Conservation (phyloP, 2,113 vertebrate genomes). For the Thymallus thymallus region DNA sequence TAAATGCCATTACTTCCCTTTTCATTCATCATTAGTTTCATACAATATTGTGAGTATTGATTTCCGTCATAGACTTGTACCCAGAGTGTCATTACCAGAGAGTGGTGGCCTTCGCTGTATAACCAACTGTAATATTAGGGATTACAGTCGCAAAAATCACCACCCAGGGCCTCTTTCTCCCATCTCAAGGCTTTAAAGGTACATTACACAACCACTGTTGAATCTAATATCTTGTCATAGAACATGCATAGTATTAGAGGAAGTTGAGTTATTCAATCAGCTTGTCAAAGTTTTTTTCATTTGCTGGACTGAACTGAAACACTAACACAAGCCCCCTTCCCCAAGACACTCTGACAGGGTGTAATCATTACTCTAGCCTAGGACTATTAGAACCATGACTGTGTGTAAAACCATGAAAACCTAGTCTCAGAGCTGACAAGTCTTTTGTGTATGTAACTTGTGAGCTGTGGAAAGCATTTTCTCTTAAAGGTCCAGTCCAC, state of each 20-base stretch:
- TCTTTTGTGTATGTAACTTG: too few relatives aligned
- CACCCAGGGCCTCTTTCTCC: not conserved
- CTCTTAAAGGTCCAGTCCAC: too few relatives aligned
- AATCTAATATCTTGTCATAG: too few relatives aligned
- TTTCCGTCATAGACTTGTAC: not conserved
- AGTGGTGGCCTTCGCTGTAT: not conserved
- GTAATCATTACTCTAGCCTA: too few relatives aligned
- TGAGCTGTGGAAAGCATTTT: too few relatives aligned
- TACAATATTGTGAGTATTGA: not conserved
- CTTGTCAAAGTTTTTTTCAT: not conserved
- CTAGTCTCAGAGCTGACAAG: too few relatives aligned
- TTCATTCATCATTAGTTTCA: not conserved
- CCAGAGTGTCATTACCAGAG: not conserved
- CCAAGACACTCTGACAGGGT: too few relatives aligned
- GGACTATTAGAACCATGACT: too few relatives aligned
- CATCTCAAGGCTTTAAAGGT: not conserved
- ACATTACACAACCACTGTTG: not conserved
- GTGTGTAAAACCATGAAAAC: too few relatives aligned
- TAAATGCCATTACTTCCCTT: not conserved
- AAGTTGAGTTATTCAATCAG: not conserved
- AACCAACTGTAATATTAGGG: constrained; percentile 2
- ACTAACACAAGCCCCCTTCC: too few relatives aligned
- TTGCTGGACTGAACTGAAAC: too few relatives aligned
- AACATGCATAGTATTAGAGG: too few relatives aligned
- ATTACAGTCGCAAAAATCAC: not conserved